Evolutionary conservation across 2,797 vertebrate genomes (phyloP).

Genomic region (Salarias fasciatus): DNA sequence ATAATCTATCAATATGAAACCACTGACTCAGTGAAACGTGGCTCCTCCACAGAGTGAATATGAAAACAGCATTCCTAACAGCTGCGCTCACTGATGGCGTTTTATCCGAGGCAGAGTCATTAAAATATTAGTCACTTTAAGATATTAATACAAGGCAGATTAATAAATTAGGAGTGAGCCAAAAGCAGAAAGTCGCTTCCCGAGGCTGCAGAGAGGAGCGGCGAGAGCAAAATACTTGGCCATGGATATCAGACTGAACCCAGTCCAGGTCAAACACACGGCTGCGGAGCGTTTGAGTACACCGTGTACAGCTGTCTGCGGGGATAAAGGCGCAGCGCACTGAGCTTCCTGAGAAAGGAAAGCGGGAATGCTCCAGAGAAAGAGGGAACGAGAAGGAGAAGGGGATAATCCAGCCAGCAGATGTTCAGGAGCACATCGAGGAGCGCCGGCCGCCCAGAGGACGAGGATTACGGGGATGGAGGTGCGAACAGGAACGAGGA

Average conservation of each 20-base stretch:
- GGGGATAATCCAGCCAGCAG: conserved; percentile 71
- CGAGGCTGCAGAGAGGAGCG: neutral
- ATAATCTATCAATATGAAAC: neutral
- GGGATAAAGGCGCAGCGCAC: conserved; percentile 34
- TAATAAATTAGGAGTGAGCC: neutral
- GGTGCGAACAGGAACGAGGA: conserved; percentile 49
- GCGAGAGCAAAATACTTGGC: conserved; percentile 15
- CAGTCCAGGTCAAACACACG: conserved; percentile 28
- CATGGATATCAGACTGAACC: conserved; percentile 22
- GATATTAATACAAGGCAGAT: no score
- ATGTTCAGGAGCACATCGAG: conserved; percentile 60
- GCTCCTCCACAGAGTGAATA: neutral
- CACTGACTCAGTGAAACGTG: neutral
- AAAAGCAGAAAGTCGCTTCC: conserved; percentile 7
- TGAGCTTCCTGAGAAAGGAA: conserved; percentile 60
- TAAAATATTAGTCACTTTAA: neutral
- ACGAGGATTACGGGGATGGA: conserved; percentile 58
- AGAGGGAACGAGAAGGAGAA: conserved; percentile 49
- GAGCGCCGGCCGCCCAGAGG: conserved; percentile 50
- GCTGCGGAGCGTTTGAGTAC: conserved; percentile 43
- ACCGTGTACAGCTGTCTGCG: conserved; percentile 56
- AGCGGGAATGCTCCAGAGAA: conserved; percentile 63
- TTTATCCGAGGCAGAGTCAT: neutral
- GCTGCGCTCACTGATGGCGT: neutral
- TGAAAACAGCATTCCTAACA: neutral